Evolutionary conservation across 2,888 invertebrate genomes (phyloP), one percentile per base, ranked within the genome.

Genomic region (Limnephilus lunatus): DNA sequence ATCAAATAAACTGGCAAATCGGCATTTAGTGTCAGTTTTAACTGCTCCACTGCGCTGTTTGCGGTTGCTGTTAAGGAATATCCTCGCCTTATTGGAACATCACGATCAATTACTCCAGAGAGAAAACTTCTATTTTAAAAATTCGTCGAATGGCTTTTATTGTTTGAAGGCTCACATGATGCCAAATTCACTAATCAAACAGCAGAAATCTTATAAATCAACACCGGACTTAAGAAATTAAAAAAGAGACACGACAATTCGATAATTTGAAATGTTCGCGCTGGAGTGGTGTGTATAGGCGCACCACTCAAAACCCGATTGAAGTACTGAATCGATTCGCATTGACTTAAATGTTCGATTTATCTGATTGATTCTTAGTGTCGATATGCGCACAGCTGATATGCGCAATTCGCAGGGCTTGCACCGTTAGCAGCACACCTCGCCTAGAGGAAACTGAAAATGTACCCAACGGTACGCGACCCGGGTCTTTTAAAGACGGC

Each of bases 401-500:
- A 83, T 19, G 31, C 83, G 32, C 83, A 35, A 83, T 83, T 14
- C 48, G 15, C 86, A 30, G 86, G 25, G 89, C 19, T n/a, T 39
- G 86, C 39, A 32, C 39, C 44, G 19, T 68, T 68, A 19, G 53
- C 53, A 68, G 86, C 86, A 48, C 32, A 83, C 48, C 86, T 39
- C 30, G 15, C 44, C 11, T 19, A 88, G 88, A 88, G 48, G 48
- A 30, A 90, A 90, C 48, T 19, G 53, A 68, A 68, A 68, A 68
- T 19, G 53, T 86, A 32, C 85, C 15, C 35, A 86, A 30, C 31
- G 80, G 85, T 19, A 35, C 35, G 15, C 39, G 32, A 19, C 25
- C 35, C 81, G 31, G 44, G 44, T 88, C 83, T 90, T 90, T 83
- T 89, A 89, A 91, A 91, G 89, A 81, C 91, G 82, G 53, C 31